Evolutionary conservation across 2,113 vertebrate species (phyloP).

Genomic region (Xyliphius kryptos): DNA sequence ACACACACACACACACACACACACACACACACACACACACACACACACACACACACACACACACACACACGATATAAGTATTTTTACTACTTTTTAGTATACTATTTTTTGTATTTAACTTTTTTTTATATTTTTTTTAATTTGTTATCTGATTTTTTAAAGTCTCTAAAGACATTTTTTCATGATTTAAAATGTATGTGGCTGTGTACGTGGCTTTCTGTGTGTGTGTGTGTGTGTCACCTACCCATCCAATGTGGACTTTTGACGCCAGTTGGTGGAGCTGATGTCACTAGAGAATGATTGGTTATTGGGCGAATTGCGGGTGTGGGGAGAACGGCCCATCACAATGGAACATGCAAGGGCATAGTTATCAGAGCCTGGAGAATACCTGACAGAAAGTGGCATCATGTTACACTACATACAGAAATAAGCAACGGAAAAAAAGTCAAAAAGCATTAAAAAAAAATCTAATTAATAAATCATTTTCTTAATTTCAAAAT

Average conservation of each 20-base stretch:
- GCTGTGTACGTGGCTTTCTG: too few species aligned
- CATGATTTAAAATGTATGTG: too few species aligned
- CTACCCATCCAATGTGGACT: slow-evolving; percentile 96
- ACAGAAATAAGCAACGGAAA: background rate
- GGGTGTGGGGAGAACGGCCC: slow-evolving; percentile 84
- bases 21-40: too few species aligned
- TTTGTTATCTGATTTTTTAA: too few species aligned
- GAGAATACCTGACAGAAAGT: slow-evolving; percentile 74
- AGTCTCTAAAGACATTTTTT: too few species aligned
- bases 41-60: too few species aligned
- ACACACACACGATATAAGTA: background rate
- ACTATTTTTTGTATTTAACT: too few species aligned
- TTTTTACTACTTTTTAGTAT: background rate
- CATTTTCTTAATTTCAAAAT: too few species aligned
- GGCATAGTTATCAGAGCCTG: slow-evolving; percentile 87
- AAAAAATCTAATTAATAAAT: too few species aligned
- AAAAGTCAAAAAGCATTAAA: too few species aligned
- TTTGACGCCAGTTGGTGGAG: slow-evolving; percentile 86
- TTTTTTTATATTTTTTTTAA: too few species aligned
- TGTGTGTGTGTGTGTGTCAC: slow-evolving; percentile 22
- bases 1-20: too few species aligned
- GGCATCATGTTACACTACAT: background rate
- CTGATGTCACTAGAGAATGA: slow-evolving; percentile 88
- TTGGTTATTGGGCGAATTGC: slow-evolving; percentile 92
- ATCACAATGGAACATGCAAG: slow-evolving; percentile 85